Percentiles rank a stretch among this genome's conserved stretches.
These are phyloP conservation scores for Sicus ferrugineus DNA, from an alignment of 2,888 invertebrate genomes.

Conservation along the genomic window DNA sequence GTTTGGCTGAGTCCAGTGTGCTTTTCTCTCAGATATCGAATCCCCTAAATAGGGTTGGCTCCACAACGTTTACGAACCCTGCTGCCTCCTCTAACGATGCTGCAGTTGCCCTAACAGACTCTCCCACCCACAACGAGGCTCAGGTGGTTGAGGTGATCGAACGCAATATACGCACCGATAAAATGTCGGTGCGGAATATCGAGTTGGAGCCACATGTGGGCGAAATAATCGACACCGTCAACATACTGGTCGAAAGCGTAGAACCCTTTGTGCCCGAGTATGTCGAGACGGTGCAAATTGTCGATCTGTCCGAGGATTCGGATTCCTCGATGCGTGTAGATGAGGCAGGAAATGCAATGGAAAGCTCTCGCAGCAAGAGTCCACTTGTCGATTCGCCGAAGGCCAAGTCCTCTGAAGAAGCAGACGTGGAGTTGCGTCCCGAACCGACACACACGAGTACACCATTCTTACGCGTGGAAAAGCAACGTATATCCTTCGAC, in stretches of 20 bases:
- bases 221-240: slow-evolving; percentile 66
- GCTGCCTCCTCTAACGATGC: slow-evolving; percentile 23
- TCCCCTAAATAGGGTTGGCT: not conserved
- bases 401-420: slow-evolving; percentile 39
- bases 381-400: slow-evolving; percentile 50
- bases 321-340: slow-evolving; percentile 62
- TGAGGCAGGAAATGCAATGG: slow-evolving; percentile 47
- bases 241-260: slow-evolving; percentile 67
- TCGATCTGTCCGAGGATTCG: slow-evolving; percentile 67
- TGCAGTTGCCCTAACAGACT: slow-evolving; percentile 34
- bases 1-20: slow-evolving; percentile 73
- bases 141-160: slow-evolving; percentile 75
- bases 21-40: slow-evolving; percentile 75
- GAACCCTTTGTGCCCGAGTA: slow-evolving; percentile 68
- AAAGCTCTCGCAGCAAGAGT: slow-evolving; percentile 51
- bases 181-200: slow-evolving; percentile 66
- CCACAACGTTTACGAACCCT: slow-evolving; percentile 49
- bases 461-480: slow-evolving; percentile 57
- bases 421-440: slow-evolving; percentile 46
- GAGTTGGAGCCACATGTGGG: slow-evolving; percentile 59
- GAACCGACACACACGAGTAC: slow-evolving; percentile 52
- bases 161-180: slow-evolving; percentile 73
- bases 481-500: slow-evolving; percentile 63
- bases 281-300: slow-evolving; percentile 68
- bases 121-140: slow-evolving; percentile 57